Evolutionary conservation across 2,888 invertebrate genomes (phyloP).

Genomic region (Eupithecia subfuscata): DNA sequence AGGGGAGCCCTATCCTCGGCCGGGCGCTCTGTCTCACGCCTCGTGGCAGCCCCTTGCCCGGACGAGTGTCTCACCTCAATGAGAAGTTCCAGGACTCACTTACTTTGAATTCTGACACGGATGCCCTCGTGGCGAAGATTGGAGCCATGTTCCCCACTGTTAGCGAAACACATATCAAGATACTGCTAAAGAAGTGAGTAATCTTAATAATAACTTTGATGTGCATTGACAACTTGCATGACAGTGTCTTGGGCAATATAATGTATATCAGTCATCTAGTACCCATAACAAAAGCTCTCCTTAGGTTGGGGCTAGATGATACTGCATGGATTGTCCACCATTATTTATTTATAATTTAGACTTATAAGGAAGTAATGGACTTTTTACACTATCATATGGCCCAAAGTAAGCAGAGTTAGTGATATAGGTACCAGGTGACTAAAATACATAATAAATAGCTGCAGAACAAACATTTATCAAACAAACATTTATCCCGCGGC

Average conservation of each 20-base stretch:
- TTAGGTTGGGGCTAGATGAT: no score
- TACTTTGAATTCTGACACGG: constrained; percentile 86
- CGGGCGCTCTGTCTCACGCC: constrained; percentile 78
- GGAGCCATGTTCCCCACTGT: constrained; percentile 96
- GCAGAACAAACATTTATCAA: no score
- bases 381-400: no score
- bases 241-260: background rate
- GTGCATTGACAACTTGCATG: background rate
- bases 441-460: no score
- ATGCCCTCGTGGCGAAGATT: constrained; percentile 90
- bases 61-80: constrained; percentile 77
- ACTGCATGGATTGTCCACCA: no score
- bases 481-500: no score
- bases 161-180: constrained; percentile 93
- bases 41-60: constrained; percentile 78
- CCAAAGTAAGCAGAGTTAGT: no score
- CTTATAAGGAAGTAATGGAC: background rate
- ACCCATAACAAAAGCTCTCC: no score
- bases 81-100: constrained; percentile 86
- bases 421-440: no score
- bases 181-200: constrained; percentile 94
- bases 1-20: constrained; percentile 75
- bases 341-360: no score
- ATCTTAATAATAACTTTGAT: background rate
- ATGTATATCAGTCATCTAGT: no score